A percentile compares a stretch with the other conserved stretches of the same genome.
phyloP scores from a whole-genome alignment of 2,113 vertebrate genomes.

The Protobothrops mucrosquamatus region DNA sequence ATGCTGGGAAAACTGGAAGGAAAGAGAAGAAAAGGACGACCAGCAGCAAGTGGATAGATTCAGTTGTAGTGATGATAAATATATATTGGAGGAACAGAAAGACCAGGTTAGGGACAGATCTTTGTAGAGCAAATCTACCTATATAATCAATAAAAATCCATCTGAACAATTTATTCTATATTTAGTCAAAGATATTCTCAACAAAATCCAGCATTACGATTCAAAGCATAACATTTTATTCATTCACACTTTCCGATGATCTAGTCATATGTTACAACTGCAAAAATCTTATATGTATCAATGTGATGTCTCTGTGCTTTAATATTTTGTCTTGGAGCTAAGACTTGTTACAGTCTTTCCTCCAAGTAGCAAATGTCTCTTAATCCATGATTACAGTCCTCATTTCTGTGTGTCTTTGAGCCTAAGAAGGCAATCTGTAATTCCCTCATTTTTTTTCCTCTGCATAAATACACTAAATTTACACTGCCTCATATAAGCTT shows the following conservation, averaged over 20 bases:
- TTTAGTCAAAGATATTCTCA: background rate
- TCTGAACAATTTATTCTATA: background rate
- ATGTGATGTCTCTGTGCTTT: background rate
- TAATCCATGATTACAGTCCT: background rate
- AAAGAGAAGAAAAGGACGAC: background rate
- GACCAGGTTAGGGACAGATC: background rate
- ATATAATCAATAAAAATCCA: background rate
- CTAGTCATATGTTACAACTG: background rate
- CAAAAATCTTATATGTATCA: background rate
- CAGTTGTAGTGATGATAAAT: background rate
- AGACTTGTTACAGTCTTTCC: background rate
- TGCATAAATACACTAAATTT: background rate
- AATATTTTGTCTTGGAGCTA: background rate
- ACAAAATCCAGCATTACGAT: background rate
- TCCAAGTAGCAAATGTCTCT: background rate
- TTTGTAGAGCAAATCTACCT: background rate
- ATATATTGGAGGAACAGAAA: background rate
- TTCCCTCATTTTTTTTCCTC: background rate
- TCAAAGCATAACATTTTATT: background rate
- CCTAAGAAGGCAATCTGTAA: background rate
- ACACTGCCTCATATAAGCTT: background rate
- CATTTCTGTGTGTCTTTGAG: background rate
- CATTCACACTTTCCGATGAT: background rate
- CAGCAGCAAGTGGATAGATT: background rate
- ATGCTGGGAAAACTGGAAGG: background rate